Evolutionary conservation across 2,888 invertebrate species (phyloP), one percentile per base, ranked within the genome.

Genomic region (Apeira syringaria): DNA sequence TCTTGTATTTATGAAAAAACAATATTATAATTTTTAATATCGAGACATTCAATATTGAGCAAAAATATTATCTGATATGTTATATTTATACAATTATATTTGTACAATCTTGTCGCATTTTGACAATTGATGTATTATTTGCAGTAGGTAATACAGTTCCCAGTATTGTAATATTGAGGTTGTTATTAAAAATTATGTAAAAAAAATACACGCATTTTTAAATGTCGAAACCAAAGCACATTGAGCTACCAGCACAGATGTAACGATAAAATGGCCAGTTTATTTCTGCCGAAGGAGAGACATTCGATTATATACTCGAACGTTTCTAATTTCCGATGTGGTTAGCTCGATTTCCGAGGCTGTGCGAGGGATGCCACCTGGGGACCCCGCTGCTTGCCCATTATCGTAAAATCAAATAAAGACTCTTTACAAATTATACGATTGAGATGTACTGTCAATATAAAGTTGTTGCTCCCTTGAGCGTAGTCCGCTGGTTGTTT

Each of bases 281-380:
- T 80, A 79, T 78, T 77, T 77, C 76, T 69, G 68, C 69, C 71
- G 70, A 68, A 68, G 29, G 64, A 67, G 74, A 75, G 79, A 81
- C 80, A 85, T 88, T 87, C 85, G 86, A 87, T 88, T 84, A 86
- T 79, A 83, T 76, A 77, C 80, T 79, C 75, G 74, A 87, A 83
- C 86, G 79, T 86, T 88, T 85, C 87, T 89, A 89, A 89, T 89
- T 89, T 89, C 89, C 77, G 81, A 82, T 81, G 83, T 83, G 86
- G 86, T 85, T 87, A 88, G 84, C 82, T 80, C 83, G 88, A 89
- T 89, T 89, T 89, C 89, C 89, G 84, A 80, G 75, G 63, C 75
- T 77, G 66, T 68, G 75, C 74, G 74, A 71, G 65, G 67, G 29
- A 62, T 64, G 62, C 71, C 82, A 84, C 85, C 84, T 77, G 78